Conservation (phyloP, 2,113 vertebrate genomes). For the Melanotaenia duboulayi region DNA sequence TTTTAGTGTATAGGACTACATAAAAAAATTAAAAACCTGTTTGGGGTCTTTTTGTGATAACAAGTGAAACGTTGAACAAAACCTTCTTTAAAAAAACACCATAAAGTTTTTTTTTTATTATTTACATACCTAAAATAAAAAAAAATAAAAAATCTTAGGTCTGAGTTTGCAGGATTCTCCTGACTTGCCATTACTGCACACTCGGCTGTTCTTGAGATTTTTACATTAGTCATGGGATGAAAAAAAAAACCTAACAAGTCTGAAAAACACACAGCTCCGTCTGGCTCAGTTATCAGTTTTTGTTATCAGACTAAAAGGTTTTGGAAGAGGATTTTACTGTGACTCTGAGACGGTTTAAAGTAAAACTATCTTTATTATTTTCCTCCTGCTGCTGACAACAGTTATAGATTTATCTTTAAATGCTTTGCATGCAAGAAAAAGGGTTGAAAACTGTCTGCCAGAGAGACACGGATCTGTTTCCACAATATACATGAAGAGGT, state of each 20-base stretch:
- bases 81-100: neutral
- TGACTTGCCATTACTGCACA: slow-evolving; percentile 31
- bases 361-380: slow-evolving; percentile 42
- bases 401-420: slow-evolving; percentile 21
- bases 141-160: slow-evolving; percentile 41
- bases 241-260: slow-evolving; percentile 41
- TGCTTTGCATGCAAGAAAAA: slow-evolving; percentile 14
- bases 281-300: slow-evolving; percentile 40
- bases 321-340: slow-evolving; percentile 34
- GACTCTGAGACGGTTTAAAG: slow-evolving; percentile 57
- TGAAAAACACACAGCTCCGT: slow-evolving; percentile 48
- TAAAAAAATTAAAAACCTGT: no score
- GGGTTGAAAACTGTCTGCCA: slow-evolving; percentile 33
- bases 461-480: slow-evolving; percentile 26
- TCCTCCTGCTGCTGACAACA: slow-evolving; percentile 17
- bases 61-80: no score
- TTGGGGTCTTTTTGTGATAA: no score
- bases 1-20: neutral
- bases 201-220: slow-evolving; percentile 36
- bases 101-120: slow-evolving; percentile 2
- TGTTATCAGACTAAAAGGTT: slow-evolving; percentile 50
- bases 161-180: slow-evolving; percentile 27
- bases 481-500: slow-evolving; percentile 15
- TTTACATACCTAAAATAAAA: slow-evolving; percentile 5
- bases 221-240: slow-evolving; percentile 65